Conservation (phyloP, 2,888 invertebrate species). For the Troides aeacus region DNA sequence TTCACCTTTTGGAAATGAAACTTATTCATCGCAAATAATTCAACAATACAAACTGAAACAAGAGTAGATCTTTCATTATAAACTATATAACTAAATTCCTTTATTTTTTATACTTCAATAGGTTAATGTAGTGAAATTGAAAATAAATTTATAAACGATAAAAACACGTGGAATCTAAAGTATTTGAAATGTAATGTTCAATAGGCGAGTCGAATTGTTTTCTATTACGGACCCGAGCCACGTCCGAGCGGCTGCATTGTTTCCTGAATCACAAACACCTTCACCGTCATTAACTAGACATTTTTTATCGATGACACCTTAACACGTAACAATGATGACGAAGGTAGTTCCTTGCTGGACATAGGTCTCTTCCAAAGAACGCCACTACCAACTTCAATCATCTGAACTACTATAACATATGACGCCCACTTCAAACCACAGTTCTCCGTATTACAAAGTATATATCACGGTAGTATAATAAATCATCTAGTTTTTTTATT, state of each 20-base stretch:
- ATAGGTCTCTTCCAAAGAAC: not conserved
- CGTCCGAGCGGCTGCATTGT: slow-evolving; percentile 13
- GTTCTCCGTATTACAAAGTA: too few species aligned
- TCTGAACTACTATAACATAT: too few species aligned
- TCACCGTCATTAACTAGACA: slow-evolving; percentile 9
- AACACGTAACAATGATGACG: too few species aligned
- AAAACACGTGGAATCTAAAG: not conserved
- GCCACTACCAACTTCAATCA: too few species aligned
- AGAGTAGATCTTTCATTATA: too few species aligned
- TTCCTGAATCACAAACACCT: slow-evolving; percentile 16
- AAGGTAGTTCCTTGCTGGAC: too few species aligned
- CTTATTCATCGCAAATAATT: too few species aligned
- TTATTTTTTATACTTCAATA: not conserved
- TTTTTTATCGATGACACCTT: too few species aligned
- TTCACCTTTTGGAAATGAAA: too few species aligned
- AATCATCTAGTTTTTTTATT: slow-evolving; percentile 4
- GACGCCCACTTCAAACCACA: too few species aligned
- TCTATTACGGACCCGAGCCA: slow-evolving; percentile 13
- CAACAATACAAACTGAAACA: too few species aligned
- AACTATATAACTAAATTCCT: too few species aligned
- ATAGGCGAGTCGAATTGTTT: slow-evolving; percentile 4
- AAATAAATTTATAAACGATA: not conserved
- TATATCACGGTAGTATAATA: not conserved
- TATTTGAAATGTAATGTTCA: not conserved
- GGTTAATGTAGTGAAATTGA: not conserved